Conservation (phyloP, 2,113 vertebrate species). For the Tautogolabrus adspersus region DNA sequence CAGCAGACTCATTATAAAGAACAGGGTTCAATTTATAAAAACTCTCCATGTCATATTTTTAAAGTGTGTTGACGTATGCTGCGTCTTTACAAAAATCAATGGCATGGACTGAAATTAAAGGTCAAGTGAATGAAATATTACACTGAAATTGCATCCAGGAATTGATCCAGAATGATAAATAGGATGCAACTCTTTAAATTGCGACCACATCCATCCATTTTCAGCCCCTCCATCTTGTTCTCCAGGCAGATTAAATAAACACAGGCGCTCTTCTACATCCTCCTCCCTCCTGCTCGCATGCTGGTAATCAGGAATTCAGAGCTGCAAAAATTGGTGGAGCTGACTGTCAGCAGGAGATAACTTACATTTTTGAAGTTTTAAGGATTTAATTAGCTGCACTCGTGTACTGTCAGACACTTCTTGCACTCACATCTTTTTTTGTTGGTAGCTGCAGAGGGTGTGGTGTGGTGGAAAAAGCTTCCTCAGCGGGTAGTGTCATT, state of each 20-base stretch:
- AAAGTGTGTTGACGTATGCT: too few relatives aligned
- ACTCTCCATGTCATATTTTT: too few relatives aligned
- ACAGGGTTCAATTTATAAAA: too few relatives aligned
- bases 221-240: not conserved
- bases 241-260: constrained; percentile 36
- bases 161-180: not conserved
- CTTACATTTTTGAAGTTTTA: constrained; percentile 45
- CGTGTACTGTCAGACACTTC: constrained; percentile 42
- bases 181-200: too few relatives aligned
- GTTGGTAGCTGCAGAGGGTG: constrained; percentile 6
- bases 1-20: too few relatives aligned
- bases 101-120: too few relatives aligned
- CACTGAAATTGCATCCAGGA: not conserved
- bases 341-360: constrained; percentile 71
- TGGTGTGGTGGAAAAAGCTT: constrained; percentile 5
- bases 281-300: constrained; percentile 3
- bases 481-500: constrained; percentile 40
- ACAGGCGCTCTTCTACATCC: constrained; percentile 9
- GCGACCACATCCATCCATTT: too few relatives aligned
- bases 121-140: too few relatives aligned
- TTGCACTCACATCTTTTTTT: constrained; percentile 32
- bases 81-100: too few relatives aligned
- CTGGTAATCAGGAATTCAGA: constrained; percentile 28
- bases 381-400: constrained; percentile 64
- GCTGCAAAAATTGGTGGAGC: constrained; percentile 33